phyloP scores from a whole-genome alignment of 2,797 vertebrate genomes.

The Notolepis coatsorum region DNA sequence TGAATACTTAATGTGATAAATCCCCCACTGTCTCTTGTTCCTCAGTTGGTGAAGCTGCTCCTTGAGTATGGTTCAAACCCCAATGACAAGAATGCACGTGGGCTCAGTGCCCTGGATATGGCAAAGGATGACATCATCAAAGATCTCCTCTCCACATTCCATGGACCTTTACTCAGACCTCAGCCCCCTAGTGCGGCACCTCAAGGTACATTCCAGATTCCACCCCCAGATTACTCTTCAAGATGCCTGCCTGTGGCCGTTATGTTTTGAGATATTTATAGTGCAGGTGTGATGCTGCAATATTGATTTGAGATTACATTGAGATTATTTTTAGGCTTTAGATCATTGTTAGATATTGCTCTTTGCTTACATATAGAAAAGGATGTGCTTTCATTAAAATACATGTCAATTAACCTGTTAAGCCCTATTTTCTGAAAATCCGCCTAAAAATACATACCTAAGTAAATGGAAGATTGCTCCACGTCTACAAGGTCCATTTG shows the following conservation, averaged over 20 bases:
- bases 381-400: background rate
- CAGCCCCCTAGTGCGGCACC: background rate
- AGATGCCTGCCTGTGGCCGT: too few species aligned
- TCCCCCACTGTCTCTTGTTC: background rate
- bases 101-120: conserved; percentile 77
- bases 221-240: background rate
- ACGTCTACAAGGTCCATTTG: too few species aligned
- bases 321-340: background rate
- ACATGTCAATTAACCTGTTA: too few species aligned
- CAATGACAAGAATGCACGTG: conserved; percentile 61
- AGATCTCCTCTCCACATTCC: conserved; percentile 77
- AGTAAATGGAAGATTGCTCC: too few species aligned
- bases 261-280: too few species aligned
- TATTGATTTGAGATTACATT: background rate
- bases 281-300: conserved; percentile 62
- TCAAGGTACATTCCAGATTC: background rate
- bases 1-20: background rate
- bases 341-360: background rate
- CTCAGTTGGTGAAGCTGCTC: conserved; percentile 83
- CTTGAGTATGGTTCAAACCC: conserved; percentile 83
- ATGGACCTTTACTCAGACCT: background rate
- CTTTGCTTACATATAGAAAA: background rate
- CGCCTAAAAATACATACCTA: too few species aligned
- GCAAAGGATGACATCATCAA: conserved; percentile 72
- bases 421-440: too few species aligned